A percentile compares a stretch with the other conserved stretches of the same genome.
These are phyloP conservation scores for Parnassius orleans DNA, from an alignment of 2,888 invertebrate species.

Conservation along the genomic window DNA sequence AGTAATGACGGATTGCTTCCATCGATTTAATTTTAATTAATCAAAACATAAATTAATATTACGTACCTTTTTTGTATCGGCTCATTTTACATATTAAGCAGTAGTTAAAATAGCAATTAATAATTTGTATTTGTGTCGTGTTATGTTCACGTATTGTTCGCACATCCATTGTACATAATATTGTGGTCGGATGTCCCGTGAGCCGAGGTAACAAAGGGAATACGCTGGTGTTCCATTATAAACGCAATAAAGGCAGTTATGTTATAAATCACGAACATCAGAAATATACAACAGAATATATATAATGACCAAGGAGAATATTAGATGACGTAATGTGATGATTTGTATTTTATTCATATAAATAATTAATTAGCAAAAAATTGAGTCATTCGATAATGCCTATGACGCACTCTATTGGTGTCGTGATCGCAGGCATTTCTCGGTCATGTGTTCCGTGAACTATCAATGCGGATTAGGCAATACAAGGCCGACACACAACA, in stretches of 20 bases:
- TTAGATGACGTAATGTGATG: too few species aligned
- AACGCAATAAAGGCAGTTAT: constrained; percentile 36
- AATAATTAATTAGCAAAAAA: neutral
- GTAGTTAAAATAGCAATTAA: constrained; percentile 30
- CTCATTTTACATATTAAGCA: constrained; percentile 5
- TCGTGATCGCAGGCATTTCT: constrained; percentile 5
- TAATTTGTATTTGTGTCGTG: constrained; percentile 36
- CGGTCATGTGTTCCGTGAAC: constrained; percentile 25
- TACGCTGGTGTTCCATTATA: constrained; percentile 34
- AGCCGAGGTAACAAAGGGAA: constrained; percentile 38
- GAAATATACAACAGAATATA: constrained; percentile 31
- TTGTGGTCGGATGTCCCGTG: constrained; percentile 29
- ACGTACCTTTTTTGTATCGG: constrained; percentile 8
- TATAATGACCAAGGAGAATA: too few species aligned
- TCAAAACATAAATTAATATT: too few species aligned
- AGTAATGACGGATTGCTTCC: too few species aligned
- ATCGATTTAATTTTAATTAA: too few species aligned
- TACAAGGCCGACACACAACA: constrained; percentile 13
- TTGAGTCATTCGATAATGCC: neutral
- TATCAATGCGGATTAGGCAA: constrained; percentile 30
- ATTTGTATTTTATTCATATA: neutral
- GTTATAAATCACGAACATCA: constrained; percentile 45
- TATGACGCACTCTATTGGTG: constrained; percentile 18
- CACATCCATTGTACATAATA: constrained; percentile 37
- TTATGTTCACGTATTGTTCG: constrained; percentile 41